Evolutionary conservation across 2,113 vertebrate species (phyloP).

Genomic region (Callipepla squamata): DNA sequence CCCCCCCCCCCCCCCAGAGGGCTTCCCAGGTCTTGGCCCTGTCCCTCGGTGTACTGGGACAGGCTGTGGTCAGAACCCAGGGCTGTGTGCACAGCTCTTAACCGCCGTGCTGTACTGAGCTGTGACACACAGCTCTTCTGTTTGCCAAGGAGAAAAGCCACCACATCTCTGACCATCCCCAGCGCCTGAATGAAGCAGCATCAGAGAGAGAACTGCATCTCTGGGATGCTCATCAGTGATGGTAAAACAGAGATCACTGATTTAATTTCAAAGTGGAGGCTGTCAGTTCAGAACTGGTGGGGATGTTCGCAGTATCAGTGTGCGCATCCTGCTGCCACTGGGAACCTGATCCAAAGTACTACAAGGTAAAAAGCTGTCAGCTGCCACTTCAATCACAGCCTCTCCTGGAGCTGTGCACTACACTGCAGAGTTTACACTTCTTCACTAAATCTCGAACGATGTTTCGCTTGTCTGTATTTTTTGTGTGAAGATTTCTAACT

Average conservation of each 20-base stretch:
- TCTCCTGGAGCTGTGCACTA: not conserved
- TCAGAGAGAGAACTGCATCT: not conserved
- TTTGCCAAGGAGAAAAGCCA: not conserved
- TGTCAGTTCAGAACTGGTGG: not conserved
- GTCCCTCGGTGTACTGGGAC: not conserved
- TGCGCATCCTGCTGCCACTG: not conserved
- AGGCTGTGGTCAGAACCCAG: not conserved
- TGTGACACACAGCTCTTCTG: not conserved
- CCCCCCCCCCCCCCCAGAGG: not conserved
- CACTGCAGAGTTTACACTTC: not conserved
- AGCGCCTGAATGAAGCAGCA: not conserved
- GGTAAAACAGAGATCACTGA: not conserved
- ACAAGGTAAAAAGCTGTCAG: not conserved
- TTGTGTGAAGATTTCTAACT: not conserved
- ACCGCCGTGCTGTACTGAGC: not conserved
- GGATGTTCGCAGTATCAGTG: not conserved
- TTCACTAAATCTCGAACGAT: not conserved
- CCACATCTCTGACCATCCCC: not conserved
- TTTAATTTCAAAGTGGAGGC: not conserved
- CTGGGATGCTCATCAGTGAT: not conserved
- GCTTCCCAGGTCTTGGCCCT: not conserved
- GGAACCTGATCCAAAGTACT: not conserved
- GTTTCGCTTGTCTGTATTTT: not conserved
- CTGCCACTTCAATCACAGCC: not conserved
- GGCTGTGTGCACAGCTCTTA: not conserved